Evolutionary conservation across 2,888 invertebrate species (phyloP), one percentile per base, ranked within the genome.

Genomic region (Nymphalis urticae): DNA sequence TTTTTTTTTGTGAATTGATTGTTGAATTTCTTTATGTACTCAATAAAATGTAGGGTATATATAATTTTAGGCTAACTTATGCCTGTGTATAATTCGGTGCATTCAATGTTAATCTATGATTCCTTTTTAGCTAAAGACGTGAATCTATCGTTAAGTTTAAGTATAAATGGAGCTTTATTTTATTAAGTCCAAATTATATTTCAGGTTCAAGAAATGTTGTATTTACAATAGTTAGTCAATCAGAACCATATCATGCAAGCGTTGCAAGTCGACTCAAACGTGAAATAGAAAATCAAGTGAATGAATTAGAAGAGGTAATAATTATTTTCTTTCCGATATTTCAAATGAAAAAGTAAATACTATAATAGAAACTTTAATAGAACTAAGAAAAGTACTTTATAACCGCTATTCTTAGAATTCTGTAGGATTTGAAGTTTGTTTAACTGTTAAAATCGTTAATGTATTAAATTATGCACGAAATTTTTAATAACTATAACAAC

Each of bases 161-260:
- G 48, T 7, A 3, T 17, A 48, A 17, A 17, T 17, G 17, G 48
- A 48, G n/a, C 8, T 1, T 13, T 21, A 4, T 16, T 24, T 24
- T 53, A 13, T 53, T 6, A 24, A 16, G 13, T n/a, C 27, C 0
- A 56, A 27, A 58, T 48, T 51, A 72, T 89, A 85, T 94, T 93
- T 2, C 90, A 94, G 95, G 93, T 79, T 89, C 92, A 58, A 87
- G 86, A 71, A 93, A 95, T 80, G 83, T 95, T 72, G 93, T 94
- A 48, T 92, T 95, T 76, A 89, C 94, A 48, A 93, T 96, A 76
- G 85, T 95, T 63, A 95, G 95, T 79, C 96, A 96, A 83, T 80
- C 91, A 4, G 95, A 95, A 84, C 91, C 94, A 13, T 95, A 95
- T 82, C 94, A 95, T 80, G 88, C 90, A n/a, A 93, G 92, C 71